Evolutionary conservation across 2,888 invertebrate species (phyloP).

Genomic region (Eupithecia inturbata): DNA sequence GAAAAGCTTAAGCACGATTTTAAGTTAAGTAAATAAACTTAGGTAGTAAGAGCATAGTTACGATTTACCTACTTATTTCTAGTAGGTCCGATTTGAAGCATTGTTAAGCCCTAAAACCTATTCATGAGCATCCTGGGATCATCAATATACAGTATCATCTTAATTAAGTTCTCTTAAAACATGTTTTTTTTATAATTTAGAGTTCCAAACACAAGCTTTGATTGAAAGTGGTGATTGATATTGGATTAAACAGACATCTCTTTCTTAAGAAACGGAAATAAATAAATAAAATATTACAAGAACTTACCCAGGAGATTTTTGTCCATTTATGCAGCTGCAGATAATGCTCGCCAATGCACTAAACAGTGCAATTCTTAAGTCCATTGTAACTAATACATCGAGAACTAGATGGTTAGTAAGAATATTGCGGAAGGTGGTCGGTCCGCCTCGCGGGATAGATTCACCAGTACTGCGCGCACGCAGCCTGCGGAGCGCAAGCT

Average conservation of each 20-base stretch:
- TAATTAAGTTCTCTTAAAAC: not conserved
- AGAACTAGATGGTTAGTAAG: conserved; percentile 49
- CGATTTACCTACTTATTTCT: not conserved
- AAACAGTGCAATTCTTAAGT: conserved; percentile 60
- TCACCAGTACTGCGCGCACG: conserved; percentile 69
- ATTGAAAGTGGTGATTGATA: not conserved
- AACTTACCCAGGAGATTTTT: conserved; percentile 68
- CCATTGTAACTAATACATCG: conserved; percentile 70
- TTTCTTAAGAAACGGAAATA: not conserved
- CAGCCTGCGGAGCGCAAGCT: conserved; percentile 38
- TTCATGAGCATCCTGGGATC: not conserved
- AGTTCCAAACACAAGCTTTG: not conserved
- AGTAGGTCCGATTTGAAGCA: not conserved
- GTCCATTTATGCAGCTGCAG: conserved; percentile 58
- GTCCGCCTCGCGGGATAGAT: conserved; percentile 71
- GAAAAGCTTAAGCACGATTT: not conserved
- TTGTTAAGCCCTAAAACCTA: not conserved
- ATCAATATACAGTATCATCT: not conserved
- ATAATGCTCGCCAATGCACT: conserved; percentile 56
- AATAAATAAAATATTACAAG: not conserved
- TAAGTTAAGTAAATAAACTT: not conserved
- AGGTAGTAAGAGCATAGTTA: not conserved
- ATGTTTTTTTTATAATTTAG: no score
- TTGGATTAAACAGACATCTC: not conserved
- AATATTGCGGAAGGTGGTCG: conserved; percentile 57